phyloP scores from a whole-genome alignment of 2,113 vertebrate genomes.

The Triplophysa rosa region DNA sequence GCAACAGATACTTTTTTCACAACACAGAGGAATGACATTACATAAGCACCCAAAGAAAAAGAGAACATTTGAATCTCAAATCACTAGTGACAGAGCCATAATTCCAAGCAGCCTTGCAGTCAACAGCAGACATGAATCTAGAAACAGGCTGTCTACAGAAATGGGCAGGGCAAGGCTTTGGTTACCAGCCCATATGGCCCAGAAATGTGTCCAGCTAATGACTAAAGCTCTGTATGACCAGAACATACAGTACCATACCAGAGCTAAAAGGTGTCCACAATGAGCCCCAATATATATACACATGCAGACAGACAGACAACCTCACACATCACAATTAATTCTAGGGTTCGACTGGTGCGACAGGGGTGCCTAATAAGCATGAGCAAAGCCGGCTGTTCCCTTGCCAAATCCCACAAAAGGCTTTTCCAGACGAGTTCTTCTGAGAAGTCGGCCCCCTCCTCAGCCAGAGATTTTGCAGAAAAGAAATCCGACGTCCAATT shows the following conservation, averaged over 20 bases:
- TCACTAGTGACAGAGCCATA: neutral
- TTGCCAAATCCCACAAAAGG: constrained; percentile 76
- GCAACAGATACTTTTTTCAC: constrained; percentile 51
- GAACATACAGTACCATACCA: constrained; percentile 10
- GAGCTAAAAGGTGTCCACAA: neutral
- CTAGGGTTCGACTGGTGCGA: constrained; percentile 58
- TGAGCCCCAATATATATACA: neutral
- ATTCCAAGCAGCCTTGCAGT: constrained; percentile 6
- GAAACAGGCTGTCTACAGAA: neutral
- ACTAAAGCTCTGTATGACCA: constrained; percentile 1
- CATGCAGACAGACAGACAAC: constrained; percentile 13
- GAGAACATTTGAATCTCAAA: constrained; percentile 23
- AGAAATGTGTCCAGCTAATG: constrained; percentile 17
- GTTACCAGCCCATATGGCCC: constrained; percentile 19
- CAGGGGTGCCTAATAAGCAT: constrained; percentile 63
- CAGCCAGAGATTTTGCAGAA: constrained; percentile 72
- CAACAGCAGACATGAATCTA: constrained; percentile 20
- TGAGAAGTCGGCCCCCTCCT: constrained; percentile 58
- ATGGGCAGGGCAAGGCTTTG: neutral
- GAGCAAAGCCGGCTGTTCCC: constrained; percentile 66
- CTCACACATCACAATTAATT: constrained; percentile 50
- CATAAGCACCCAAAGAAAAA: neutral
- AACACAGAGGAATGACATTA: constrained; percentile 43
- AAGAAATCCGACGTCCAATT: constrained; percentile 74
- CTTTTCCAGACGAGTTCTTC: constrained; percentile 76